Evolutionary conservation across 2,888 invertebrate species (phyloP).

Genomic region (Cinara cedri): DNA sequence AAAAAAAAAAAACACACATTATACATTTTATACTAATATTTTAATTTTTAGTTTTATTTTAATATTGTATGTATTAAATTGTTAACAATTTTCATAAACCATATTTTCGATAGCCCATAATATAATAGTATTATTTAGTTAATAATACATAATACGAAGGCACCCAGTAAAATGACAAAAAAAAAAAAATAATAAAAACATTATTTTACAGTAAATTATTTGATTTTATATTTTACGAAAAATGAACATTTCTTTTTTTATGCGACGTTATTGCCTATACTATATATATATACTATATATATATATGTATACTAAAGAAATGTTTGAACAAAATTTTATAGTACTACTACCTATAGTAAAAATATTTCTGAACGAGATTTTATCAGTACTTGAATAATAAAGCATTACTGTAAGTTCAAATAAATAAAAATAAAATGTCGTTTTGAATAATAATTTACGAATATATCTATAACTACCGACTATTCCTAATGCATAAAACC

Average conservation of each 20-base stretch:
- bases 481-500: too few species aligned
- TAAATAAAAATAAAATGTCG: too few species aligned
- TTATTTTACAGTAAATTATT: slow-evolving; percentile 1
- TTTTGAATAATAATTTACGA: too few species aligned
- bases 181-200: background rate
- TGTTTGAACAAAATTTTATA: slow-evolving; percentile 7
- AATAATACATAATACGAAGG: background rate
- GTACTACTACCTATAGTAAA: background rate
- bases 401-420: slow-evolving; percentile 32
- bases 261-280: too few species aligned
- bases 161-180: too few species aligned
- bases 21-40: slow-evolving; percentile 43
- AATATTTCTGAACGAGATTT: slow-evolving; percentile 28
- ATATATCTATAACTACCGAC: too few species aligned
- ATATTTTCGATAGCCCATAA: slow-evolving; percentile 27
- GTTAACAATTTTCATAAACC: slow-evolving; percentile 28
- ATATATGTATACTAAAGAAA: slow-evolving; percentile 8
- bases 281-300: too few species aligned
- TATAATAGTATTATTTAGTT: slow-evolving; percentile 31
- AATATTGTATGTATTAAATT: slow-evolving; percentile 26
- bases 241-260: background rate
- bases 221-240: background rate
- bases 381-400: slow-evolving; percentile 46
- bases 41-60: slow-evolving; percentile 46
- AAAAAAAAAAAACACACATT: slow-evolving; percentile 3